Evolutionary conservation across 2,113 vertebrate genomes (phyloP), one percentile per base, ranked within the genome.

Genomic region (Delphinus delphis): DNA sequence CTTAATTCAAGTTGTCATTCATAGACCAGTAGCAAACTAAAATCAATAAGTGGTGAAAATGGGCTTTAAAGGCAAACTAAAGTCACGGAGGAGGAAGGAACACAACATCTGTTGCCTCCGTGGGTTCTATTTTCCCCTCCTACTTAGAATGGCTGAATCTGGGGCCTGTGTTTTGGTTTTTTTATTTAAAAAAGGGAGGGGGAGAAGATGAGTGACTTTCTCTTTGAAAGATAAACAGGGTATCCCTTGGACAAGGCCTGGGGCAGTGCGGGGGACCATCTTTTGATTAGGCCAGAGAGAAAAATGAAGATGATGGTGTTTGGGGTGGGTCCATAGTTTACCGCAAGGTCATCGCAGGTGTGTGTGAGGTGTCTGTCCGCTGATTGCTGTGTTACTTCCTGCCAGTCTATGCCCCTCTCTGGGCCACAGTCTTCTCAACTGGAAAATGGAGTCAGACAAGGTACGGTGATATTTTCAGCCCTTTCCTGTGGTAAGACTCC

Each of bases 11-110:
- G 93, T 97, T 98, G 98, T 98, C 47, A 44, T 96, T 98, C 5
- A 2, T 98, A 96, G 93, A 97, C 98, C 90, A 90, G 95, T 25
- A 97, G 95, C 97, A 98, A 98, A 98, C 87, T 97, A 98, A 99
- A 98, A 98, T 98, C 99, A 98, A 97, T 98, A 98, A 95, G 90
- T 81, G 92, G 97, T 97, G 98, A 97, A 98, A 98, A 96, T 63
- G 82, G 93, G 85, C 97, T 97, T 95, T 91, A 95, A 98, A 96
- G 96, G 95, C 96, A 92, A 97, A 97, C 95, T 0, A 2, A 91
- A 95, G 96, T 97, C 96, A 80, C 95, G 84, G 93, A 95, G 92
- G 81, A 36, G 41, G 50, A 33, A 55, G 76, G 58, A n/a, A 36
- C 17, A 17, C 23, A 36, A 14, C 5, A 5, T 70, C 14, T 15